Base-by-base conservation (phyloP, 1,140 invertebrate species). In the Pemphigus obesinymphae region DNA sequence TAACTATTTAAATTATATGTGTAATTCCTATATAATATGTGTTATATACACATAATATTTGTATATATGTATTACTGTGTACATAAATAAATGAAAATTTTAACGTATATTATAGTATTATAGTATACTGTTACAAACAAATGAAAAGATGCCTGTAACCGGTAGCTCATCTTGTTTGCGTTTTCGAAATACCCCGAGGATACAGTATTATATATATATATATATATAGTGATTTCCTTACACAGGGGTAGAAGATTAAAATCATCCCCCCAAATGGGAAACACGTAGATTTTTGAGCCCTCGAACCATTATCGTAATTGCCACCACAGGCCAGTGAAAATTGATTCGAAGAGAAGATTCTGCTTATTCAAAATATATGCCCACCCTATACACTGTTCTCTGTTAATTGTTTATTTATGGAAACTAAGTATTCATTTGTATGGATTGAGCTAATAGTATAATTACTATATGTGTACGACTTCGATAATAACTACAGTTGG, bases 51-150 rank as follows among this genome's bases (percentile, higher is more conserved):
- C n/a, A n/a, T n/a, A n/a, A n/a, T n/a, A n/a, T n/a, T n/a, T n/a
- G n/a, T n/a, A n/a, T n/a, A n/a, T n/a, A n/a, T n/a, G n/a, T n/a
- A n/a, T n/a, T n/a, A n/a, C n/a, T n/a, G n/a, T n/a, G n/a, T 31
- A 31, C 23, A 61, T 31, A 31, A 61, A 20, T 63, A 63, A 63
- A 63, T 63, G 61, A n/a, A n/a, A n/a, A n/a, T n/a, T n/a, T 40
- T 66, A 37, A 23, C 37, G 34, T 37, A 13, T 40, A 66, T 66
- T 70, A 37, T 11, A 7, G 66, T 70, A 40, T 23, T 68, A n/a
- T n/a, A n/a, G n/a, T 68, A 40, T 23, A 70, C 66, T 70, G n/a
- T 70, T 70, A n/a, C 43, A 26, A 70, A 70, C 37, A 70, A 70
- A 70, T n/a, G 43, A 70, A 43, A 43, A n/a, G 37, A 43, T 15